phyloP scores from a whole-genome alignment of 2,797 vertebrate genomes.

The Cryptoprocta ferox region DNA sequence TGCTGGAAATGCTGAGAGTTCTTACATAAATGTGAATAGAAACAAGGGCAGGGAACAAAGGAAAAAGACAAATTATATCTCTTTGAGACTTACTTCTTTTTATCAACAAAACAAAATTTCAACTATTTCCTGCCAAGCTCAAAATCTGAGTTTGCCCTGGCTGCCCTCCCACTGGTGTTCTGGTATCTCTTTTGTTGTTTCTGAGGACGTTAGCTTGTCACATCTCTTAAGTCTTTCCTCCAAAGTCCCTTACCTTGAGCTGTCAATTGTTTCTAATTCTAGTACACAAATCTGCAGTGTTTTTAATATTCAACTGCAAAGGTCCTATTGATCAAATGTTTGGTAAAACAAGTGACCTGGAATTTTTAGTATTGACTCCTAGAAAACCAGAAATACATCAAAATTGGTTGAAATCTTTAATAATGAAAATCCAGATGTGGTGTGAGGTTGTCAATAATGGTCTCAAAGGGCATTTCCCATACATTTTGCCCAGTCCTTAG shows the following conservation, averaged over 20 bases:
- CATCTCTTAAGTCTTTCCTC: background rate
- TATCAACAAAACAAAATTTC: slow-evolving; percentile 32
- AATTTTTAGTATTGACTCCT: background rate
- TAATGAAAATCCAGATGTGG: background rate
- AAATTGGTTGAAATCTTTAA: background rate
- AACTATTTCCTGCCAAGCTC: slow-evolving; percentile 15
- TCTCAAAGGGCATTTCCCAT: background rate
- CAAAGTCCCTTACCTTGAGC: background rate
- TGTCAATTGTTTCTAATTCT: background rate
- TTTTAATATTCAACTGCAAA: background rate
- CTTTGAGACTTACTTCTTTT: background rate
- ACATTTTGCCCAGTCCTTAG: background rate
- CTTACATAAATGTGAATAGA: slow-evolving; percentile 48
- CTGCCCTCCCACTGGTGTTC: background rate
- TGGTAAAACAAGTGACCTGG: background rate
- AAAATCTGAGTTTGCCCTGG: background rate
- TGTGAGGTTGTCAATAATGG: background rate
- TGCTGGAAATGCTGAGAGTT: background rate
- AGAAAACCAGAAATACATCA: background rate
- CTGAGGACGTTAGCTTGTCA: background rate
- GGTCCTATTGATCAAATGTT: background rate
- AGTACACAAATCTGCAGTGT: background rate
- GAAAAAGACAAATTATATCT: slow-evolving; percentile 17
- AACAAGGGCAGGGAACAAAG: slow-evolving; percentile 40
- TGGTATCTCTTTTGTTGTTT: background rate